Percentiles rank a stretch among this genome's conserved stretches.
Evolutionary conservation across 2,888 invertebrate species (phyloP).

Genomic region (Drosophila prostipennis): DNA sequence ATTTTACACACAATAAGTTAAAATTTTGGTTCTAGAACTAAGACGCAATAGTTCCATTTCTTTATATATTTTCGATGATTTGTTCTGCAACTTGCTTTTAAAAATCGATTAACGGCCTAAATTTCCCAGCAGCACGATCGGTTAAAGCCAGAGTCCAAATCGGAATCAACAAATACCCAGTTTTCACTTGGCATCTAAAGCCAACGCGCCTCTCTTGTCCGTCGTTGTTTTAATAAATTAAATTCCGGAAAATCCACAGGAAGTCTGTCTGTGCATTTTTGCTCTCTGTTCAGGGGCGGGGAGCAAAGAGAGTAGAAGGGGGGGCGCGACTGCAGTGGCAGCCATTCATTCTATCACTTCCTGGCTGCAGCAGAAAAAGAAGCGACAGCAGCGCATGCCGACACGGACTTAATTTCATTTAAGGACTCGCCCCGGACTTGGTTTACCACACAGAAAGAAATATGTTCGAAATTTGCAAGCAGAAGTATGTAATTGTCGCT

Average conservation of each 20-base stretch:
- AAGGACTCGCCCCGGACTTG: constrained; percentile 56
- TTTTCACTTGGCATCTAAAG: constrained; percentile 8
- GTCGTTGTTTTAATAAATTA: constrained; percentile 83
- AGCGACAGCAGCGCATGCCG: constrained; percentile 68
- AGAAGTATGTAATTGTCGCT: not conserved
- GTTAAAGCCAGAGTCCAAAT: constrained; percentile 2
- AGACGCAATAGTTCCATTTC: not conserved
- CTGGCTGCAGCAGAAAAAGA: constrained; percentile 56
- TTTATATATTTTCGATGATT: not conserved
- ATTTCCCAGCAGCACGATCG: constrained; percentile 1
- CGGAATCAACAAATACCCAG: constrained; percentile 1
- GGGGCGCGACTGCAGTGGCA: constrained; percentile 50
- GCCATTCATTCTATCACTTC: constrained; percentile 79
- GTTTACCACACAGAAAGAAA: constrained; percentile 7
- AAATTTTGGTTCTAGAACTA: too few species aligned
- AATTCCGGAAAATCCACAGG: constrained; percentile 84
- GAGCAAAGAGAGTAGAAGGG: too few species aligned
- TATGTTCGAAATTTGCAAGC: not conserved
- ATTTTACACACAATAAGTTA: too few species aligned
- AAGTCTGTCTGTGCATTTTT: constrained; percentile 81
- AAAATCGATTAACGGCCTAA: not conserved
- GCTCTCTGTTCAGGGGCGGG: not conserved
- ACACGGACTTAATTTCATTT: constrained; percentile 79
- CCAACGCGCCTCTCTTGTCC: constrained; percentile 45
- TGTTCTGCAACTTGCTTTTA: too few species aligned